Conservation (phyloP, 2,888 invertebrate species). For the Drosophila dives region DNA sequence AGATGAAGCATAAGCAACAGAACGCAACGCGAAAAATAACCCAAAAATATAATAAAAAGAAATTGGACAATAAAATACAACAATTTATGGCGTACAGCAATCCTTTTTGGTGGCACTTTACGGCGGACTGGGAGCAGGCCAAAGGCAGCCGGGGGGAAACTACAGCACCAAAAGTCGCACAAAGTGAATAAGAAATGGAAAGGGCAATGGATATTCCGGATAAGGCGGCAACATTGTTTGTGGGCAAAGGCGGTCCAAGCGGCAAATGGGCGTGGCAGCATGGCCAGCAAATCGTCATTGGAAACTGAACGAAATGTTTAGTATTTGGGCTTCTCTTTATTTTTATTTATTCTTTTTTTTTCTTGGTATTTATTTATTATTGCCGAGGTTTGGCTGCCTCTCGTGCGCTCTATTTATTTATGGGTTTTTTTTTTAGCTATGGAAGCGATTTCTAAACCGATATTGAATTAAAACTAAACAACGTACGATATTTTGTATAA, state of each 20-base stretch:
- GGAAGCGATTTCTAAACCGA: conserved; percentile 22
- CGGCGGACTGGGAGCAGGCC: conserved; percentile 27
- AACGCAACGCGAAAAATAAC: conserved; percentile 64
- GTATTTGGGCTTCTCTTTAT: conserved; percentile 58
- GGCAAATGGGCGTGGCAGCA: conserved; percentile 45
- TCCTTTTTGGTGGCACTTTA: conserved; percentile 75
- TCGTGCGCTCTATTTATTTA: conserved; percentile 44
- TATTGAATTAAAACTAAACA: conserved; percentile 43
- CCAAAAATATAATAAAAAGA: conserved; percentile 78
- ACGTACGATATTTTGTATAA: conserved; percentile 22
- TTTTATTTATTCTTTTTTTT: conserved; percentile 18
- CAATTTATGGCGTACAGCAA: conserved; percentile 78
- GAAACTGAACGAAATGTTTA: conserved; percentile 79
- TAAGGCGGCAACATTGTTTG: conserved; percentile 66
- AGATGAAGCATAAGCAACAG: conserved; percentile 75
- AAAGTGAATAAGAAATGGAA: background rate
- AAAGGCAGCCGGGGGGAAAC: conserved; percentile 9
- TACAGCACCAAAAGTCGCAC: conserved; percentile 64
- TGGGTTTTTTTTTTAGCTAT: conserved; percentile 24
- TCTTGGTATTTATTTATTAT: conserved; percentile 68
- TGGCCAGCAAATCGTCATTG: conserved; percentile 71
- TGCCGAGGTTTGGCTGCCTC: conserved; percentile 34
- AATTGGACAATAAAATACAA: conserved; percentile 81
- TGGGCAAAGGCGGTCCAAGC: conserved; percentile 30
- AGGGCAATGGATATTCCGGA: conserved; percentile 42